Percentiles rank a stretch among this genome's conserved stretches.
Conservation (phyloP, 2,888 invertebrate genomes). For the Caenorhabditis japonica region DNA sequence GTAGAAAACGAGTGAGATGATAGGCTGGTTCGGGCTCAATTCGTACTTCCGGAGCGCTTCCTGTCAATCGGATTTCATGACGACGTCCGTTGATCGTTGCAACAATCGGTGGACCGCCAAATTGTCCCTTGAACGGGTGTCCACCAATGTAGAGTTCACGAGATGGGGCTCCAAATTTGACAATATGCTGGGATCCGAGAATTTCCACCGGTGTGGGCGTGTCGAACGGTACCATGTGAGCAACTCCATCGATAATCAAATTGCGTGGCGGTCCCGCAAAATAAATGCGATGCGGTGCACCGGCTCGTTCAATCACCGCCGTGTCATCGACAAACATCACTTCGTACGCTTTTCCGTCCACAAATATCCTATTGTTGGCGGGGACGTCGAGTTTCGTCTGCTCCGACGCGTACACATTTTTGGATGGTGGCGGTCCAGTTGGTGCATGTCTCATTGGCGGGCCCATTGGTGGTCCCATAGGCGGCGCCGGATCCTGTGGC, state of each 20-base stretch:
- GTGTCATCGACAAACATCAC: conserved; percentile 72
- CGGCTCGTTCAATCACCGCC: conserved; percentile 77
- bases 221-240: conserved; percentile 70
- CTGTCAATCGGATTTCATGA: conserved; percentile 87
- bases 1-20: conserved; percentile 81
- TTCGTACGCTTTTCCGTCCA: conserved; percentile 77
- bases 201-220: conserved; percentile 74
- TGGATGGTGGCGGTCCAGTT: conserved; percentile 3
- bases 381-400: conserved; percentile 71
- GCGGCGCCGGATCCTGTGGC: conserved; percentile 22
- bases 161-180: conserved; percentile 91
- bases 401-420: conserved; percentile 52
- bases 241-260: conserved; percentile 73
- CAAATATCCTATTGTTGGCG: conserved; percentile 76
- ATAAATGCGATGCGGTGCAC: conserved; percentile 74
- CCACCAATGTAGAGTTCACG: conserved; percentile 91
- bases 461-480: conserved; percentile 10
- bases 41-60: conserved; percentile 92
- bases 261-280: conserved; percentile 75
- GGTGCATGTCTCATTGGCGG: conserved; percentile 17
- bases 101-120: conserved; percentile 84
- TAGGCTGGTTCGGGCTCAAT: conserved; percentile 86
- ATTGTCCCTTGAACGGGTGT: conserved; percentile 90
- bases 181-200: conserved; percentile 80
- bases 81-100: conserved; percentile 86